These are phyloP conservation scores for Acronicta aceris DNA, from an alignment of 2,888 invertebrate genomes.

Conservation along the genomic window DNA sequence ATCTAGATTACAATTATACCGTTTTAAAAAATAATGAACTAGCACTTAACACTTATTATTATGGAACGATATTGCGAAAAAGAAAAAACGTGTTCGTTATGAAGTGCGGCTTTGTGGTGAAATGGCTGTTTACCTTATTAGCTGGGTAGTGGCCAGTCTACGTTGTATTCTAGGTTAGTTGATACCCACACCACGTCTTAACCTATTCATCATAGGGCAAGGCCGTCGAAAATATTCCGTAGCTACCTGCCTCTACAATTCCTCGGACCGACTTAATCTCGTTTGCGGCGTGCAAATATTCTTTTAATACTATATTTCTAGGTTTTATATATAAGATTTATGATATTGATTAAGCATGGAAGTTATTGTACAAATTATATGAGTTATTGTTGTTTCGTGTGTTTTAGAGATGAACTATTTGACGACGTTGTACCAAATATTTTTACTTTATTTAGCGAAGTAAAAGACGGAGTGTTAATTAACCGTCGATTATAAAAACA, in stretches of 20 bases:
- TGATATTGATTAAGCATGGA: conserved; percentile 31
- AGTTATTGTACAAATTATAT: conserved; percentile 17
- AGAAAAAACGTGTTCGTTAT: conserved; percentile 21
- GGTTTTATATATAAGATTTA: conserved; percentile 41
- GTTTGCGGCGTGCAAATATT: conserved; percentile 65
- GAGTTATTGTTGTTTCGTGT: background rate
- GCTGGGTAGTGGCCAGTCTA: conserved; percentile 50
- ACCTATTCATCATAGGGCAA: conserved; percentile 74
- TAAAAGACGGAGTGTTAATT: background rate
- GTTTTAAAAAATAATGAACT: background rate
- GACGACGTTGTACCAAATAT: background rate
- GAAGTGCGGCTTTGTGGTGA: conserved; percentile 43
- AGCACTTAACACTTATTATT: background rate
- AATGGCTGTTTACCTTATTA: conserved; percentile 59
- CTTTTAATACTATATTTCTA: conserved; percentile 55
- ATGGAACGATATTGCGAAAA: conserved; percentile 11
- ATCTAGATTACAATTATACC: background rate
- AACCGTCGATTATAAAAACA: too few species aligned
- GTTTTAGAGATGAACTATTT: background rate
- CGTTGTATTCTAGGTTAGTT: conserved; percentile 55
- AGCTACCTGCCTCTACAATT: conserved; percentile 66
- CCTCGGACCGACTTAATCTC: conserved; percentile 69
- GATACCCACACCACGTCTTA: conserved; percentile 66
- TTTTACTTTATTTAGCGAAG: background rate
- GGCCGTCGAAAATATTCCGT: conserved; percentile 64